phyloP scores from a whole-genome alignment of 2,888 invertebrate species.

The Philhelius pedissequus region DNA sequence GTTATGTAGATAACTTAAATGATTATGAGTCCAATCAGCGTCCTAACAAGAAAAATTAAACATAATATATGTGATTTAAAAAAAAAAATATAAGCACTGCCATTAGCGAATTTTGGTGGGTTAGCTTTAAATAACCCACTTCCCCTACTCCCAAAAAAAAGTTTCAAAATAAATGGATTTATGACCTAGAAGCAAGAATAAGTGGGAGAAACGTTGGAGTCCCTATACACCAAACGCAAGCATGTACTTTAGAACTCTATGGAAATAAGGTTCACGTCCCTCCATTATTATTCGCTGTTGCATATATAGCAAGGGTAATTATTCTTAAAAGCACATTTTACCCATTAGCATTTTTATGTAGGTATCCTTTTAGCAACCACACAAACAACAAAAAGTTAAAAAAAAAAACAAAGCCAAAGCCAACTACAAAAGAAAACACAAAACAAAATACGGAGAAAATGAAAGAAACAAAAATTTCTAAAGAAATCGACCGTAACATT shows the following conservation, averaged over 20 bases:
- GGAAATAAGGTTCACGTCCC: slow-evolving; percentile 28
- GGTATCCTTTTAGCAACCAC: slow-evolving; percentile 52
- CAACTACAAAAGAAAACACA: not conserved
- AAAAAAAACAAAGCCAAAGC: not conserved
- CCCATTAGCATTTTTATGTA: slow-evolving; percentile 70
- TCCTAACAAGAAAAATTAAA: too few relatives aligned
- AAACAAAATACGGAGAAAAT: not conserved
- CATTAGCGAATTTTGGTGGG: not conserved
- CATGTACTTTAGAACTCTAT: not conserved
- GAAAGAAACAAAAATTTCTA: slow-evolving; percentile 13
- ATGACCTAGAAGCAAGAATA: slow-evolving; percentile 50
- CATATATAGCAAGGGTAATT: slow-evolving; percentile 65
- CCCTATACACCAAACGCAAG: not conserved
- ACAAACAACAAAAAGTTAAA: slow-evolving; percentile 5
- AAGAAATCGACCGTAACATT: slow-evolving; percentile 47
- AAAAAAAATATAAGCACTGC: slow-evolving; percentile 5
- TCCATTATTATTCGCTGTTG: slow-evolving; percentile 57
- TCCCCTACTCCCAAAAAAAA: not conserved
- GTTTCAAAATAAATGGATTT: not conserved
- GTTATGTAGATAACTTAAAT: too few relatives aligned
- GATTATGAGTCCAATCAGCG: too few relatives aligned
- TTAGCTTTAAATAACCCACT: not conserved
- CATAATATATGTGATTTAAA: not conserved
- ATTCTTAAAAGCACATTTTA: slow-evolving; percentile 70
- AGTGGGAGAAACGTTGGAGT: not conserved